phyloP scores from a whole-genome alignment of 2,888 invertebrate species.

The Cantharis rustica region DNA sequence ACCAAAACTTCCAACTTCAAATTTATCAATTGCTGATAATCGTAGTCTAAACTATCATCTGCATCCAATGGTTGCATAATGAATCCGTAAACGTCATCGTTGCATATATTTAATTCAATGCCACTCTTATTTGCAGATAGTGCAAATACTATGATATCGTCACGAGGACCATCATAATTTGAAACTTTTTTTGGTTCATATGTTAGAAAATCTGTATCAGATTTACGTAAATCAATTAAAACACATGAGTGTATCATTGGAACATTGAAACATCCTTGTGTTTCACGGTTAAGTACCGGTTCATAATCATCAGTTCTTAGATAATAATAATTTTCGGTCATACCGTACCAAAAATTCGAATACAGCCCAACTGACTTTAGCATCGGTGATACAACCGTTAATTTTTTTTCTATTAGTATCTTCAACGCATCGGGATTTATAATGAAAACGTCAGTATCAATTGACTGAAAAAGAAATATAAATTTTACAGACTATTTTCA shows the following conservation, averaged over 20 bases:
- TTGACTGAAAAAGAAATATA: conserved; percentile 65
- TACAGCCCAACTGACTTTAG: conserved; percentile 84
- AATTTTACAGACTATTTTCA: background rate
- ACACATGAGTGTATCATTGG: conserved; percentile 93
- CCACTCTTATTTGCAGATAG: conserved; percentile 73
- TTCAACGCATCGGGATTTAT: conserved; percentile 69
- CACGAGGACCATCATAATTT: conserved; percentile 70
- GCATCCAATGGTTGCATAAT: conserved; percentile 80
- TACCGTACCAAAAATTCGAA: conserved; percentile 96
- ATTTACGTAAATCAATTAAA: conserved; percentile 71
- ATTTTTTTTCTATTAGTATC: conserved; percentile 64
- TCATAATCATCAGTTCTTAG: conserved; percentile 83
- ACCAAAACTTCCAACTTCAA: conserved; percentile 76
- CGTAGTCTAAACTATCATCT: conserved; percentile 63
- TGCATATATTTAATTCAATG: conserved; percentile 75
- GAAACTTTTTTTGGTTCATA: conserved; percentile 69
- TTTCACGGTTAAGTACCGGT: conserved; percentile 71
- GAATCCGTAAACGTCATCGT: conserved; percentile 82
- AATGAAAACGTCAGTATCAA: conserved; percentile 85
- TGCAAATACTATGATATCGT: conserved; percentile 94
- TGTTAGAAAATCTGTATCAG: conserved; percentile 68
- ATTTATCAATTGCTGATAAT: conserved; percentile 74
- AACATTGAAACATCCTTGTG: conserved; percentile 77
- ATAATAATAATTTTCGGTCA: conserved; percentile 85
- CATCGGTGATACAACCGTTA: conserved; percentile 81